Evolutionary conservation across 2,888 invertebrate species (phyloP).

Genomic region (Cremastinae sp.): DNA sequence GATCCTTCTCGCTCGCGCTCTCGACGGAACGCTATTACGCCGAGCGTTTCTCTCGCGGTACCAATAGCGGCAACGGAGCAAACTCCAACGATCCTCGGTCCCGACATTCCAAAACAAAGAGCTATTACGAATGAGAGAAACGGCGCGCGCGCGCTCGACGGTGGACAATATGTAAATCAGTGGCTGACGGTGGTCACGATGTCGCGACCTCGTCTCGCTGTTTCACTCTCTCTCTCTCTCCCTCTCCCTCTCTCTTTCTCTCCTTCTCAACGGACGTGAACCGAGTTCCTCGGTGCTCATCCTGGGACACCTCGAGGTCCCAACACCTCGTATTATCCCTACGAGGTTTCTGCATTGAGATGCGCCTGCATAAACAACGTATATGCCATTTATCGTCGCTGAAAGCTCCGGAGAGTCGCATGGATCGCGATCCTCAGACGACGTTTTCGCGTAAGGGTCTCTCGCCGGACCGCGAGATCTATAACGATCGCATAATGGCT

Average conservation of each 20-base stretch:
- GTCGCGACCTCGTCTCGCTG: slow-evolving; percentile 78
- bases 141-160: slow-evolving; percentile 71
- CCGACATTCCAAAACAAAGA: slow-evolving; percentile 79
- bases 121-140: slow-evolving; percentile 57
- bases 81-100: slow-evolving; percentile 56
- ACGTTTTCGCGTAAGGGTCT: slow-evolving; percentile 72
- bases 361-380: slow-evolving; percentile 26
- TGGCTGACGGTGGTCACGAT: slow-evolving; percentile 79
- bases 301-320: slow-evolving; percentile 39
- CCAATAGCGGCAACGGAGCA: slow-evolving; percentile 35
- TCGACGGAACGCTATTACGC: slow-evolving; percentile 74
- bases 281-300: slow-evolving; percentile 40
- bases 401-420: slow-evolving; percentile 52
- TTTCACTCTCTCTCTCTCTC: slow-evolving; percentile 30
- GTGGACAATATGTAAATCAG: slow-evolving; percentile 80
- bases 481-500: slow-evolving; percentile 73
- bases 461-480: slow-evolving; percentile 66
- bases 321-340: slow-evolving; percentile 52
- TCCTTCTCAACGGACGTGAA: slow-evolving; percentile 52
- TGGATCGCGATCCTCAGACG: slow-evolving; percentile 58
- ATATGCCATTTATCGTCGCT: slow-evolving; percentile 16
- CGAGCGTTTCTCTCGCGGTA: slow-evolving; percentile 49
- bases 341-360: slow-evolving; percentile 28
- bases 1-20: slow-evolving; percentile 11
- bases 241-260: slow-evolving; percentile 37